Evolutionary conservation across 2,113 vertebrate genomes (phyloP).

Genomic region (Passer domesticus): DNA sequence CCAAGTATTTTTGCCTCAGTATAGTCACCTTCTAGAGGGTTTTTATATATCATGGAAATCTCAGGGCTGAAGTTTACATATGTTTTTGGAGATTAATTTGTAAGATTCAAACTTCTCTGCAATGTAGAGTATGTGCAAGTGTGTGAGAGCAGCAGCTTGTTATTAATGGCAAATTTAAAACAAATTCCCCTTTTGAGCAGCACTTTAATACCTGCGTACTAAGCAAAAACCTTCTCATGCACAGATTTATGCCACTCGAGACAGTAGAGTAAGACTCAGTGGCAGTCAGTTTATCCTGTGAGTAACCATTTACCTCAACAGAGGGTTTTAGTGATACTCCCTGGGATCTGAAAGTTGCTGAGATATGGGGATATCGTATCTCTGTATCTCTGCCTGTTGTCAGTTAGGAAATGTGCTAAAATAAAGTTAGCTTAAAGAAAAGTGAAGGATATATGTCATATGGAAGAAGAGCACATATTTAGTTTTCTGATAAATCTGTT

Average conservation of each 20-base stretch:
- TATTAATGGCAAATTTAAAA: neutral
- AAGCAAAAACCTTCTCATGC: neutral
- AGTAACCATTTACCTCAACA: neutral
- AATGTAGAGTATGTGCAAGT: neutral
- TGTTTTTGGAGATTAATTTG: neutral
- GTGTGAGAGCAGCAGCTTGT: neutral
- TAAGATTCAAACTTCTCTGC: neutral
- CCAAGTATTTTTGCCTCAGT: neutral
- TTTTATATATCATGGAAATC: neutral
- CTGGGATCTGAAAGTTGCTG: neutral
- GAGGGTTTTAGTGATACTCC: neutral
- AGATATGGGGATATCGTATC: neutral
- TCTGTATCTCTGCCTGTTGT: neutral
- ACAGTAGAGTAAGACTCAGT: neutral
- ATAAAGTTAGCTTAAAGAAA: neutral
- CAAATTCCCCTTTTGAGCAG: neutral
- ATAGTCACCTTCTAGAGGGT: neutral
- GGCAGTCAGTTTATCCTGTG: neutral
- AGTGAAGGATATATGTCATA: neutral
- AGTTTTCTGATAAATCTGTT: neutral
- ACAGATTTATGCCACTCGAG: neutral
- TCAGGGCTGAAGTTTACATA: neutral
- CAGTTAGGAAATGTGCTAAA: neutral
- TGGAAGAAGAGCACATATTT: neutral
- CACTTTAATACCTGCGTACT: neutral